A percentile compares a stretch with the other conserved stretches of the same genome.
These are phyloP conservation scores for Athene noctua DNA, from an alignment of 2,113 vertebrate species.

Conservation along the genomic window DNA sequence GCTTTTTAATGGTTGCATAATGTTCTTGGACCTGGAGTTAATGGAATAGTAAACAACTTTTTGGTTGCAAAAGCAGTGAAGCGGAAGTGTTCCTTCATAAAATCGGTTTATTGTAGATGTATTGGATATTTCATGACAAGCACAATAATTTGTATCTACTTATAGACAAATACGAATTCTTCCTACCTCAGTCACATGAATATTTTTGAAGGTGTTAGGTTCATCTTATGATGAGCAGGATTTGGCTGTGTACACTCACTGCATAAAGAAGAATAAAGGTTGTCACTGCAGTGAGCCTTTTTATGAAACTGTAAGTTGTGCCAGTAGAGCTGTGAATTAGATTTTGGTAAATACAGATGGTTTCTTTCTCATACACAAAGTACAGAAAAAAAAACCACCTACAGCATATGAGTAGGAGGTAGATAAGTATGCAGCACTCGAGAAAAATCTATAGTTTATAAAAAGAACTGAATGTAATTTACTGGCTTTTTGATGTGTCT, in stretches of 20 bases:
- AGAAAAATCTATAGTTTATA: not conserved
- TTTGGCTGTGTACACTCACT: not conserved
- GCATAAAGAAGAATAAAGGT: not conserved
- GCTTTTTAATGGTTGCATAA: constrained; percentile 17
- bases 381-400: not conserved
- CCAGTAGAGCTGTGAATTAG: not conserved
- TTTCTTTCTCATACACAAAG: not conserved
- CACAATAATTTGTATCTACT: not conserved
- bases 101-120: not conserved
- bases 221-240: not conserved
- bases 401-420: not conserved
- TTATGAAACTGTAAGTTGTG: not conserved
- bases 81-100: not conserved
- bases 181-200: not conserved
- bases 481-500: not conserved
- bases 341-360: not conserved
- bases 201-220: not conserved
- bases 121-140: not conserved
- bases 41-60: constrained; percentile 32
- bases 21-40: not conserved
- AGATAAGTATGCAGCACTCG: not conserved
- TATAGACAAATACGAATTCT: not conserved
- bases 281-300: not conserved
- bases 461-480: not conserved
- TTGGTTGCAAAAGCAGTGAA: not conserved